Conservation (phyloP, 2,888 invertebrate genomes). For the Dynastes grantii region DNA sequence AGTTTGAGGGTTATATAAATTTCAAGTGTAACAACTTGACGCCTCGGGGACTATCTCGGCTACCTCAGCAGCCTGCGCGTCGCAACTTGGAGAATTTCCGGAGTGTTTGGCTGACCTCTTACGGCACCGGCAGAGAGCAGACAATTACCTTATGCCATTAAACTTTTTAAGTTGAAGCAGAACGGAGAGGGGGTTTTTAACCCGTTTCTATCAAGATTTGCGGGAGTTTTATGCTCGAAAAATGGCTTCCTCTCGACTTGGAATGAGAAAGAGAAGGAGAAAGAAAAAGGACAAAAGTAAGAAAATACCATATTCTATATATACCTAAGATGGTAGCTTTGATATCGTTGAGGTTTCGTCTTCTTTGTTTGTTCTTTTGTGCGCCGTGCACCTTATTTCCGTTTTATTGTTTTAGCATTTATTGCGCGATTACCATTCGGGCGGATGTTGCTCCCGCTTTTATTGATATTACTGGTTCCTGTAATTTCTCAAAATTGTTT, state of each 20-base stretch:
- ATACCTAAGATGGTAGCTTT: not conserved
- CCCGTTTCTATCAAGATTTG: conserved; percentile 40
- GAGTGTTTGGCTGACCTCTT: conserved; percentile 40
- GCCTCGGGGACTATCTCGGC: conserved; percentile 30
- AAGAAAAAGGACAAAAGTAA: not conserved
- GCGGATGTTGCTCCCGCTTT: not conserved
- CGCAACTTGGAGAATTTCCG: not conserved
- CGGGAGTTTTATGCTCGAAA: conserved; percentile 40
- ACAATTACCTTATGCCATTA: conserved; percentile 46
- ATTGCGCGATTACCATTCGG: conserved; percentile 29
- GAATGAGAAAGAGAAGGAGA: not conserved
- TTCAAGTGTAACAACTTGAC: conserved; percentile 43
- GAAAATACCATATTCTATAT: conserved; percentile 8
- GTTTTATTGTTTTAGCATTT: conserved; percentile 36
- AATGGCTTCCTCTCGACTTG: conserved; percentile 24
- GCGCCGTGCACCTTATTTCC: conserved; percentile 4
- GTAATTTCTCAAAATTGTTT: conserved; percentile 24
- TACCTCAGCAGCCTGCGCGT: conserved; percentile 4
- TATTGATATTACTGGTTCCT: conserved; percentile 21
- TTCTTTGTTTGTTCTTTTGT: conserved; percentile 36
- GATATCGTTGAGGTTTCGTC: conserved; percentile 23
- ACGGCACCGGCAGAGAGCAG: conserved; percentile 1
- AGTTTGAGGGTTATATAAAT: conserved; percentile 43
- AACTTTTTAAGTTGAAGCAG: conserved; percentile 38
- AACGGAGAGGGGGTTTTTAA: conserved; percentile 34